Evolutionary conservation across 2,888 invertebrate species (phyloP).

Genomic region (Seira sanloemensis): DNA sequence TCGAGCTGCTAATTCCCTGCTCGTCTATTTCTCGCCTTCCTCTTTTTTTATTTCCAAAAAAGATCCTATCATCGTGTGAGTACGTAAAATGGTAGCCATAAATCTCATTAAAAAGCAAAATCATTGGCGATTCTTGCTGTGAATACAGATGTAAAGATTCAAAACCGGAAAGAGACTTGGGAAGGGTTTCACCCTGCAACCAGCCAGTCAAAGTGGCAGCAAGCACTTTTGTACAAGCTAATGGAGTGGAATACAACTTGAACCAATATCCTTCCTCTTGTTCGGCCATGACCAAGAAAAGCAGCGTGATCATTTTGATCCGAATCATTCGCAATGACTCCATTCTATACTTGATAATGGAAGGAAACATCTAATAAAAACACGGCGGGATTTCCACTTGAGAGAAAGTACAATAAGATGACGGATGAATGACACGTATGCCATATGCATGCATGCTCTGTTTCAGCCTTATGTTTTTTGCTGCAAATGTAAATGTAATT

Average conservation of each 20-base stretch:
- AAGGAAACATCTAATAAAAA: too few relatives aligned
- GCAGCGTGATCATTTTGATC: too few relatives aligned
- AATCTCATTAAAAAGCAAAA: constrained; percentile 59
- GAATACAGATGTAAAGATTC: not conserved
- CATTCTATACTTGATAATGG: too few relatives aligned
- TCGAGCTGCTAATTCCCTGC: constrained; percentile 48
- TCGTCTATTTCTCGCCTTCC: constrained; percentile 37
- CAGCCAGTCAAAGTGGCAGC: not conserved
- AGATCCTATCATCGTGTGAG: not conserved
- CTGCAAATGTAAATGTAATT: too few relatives aligned
- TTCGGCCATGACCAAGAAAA: not conserved
- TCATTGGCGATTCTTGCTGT: constrained; percentile 2
- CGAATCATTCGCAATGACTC: not conserved
- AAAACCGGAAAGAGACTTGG: not conserved
- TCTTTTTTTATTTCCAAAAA: not conserved
- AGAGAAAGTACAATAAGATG: too few relatives aligned
- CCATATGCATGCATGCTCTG: too few relatives aligned
- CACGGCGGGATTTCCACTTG: too few relatives aligned
- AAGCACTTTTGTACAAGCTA: not conserved
- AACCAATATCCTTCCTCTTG: too few relatives aligned
- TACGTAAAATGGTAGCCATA: constrained; percentile 47
- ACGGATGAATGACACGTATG: too few relatives aligned
- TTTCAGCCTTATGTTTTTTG: too few relatives aligned
- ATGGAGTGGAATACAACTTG: not conserved
- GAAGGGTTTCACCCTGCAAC: not conserved